Evolutionary conservation across 2,113 vertebrate species (phyloP), one percentile per base, ranked within the genome.

Genomic region (Maccullochella peelii): DNA sequence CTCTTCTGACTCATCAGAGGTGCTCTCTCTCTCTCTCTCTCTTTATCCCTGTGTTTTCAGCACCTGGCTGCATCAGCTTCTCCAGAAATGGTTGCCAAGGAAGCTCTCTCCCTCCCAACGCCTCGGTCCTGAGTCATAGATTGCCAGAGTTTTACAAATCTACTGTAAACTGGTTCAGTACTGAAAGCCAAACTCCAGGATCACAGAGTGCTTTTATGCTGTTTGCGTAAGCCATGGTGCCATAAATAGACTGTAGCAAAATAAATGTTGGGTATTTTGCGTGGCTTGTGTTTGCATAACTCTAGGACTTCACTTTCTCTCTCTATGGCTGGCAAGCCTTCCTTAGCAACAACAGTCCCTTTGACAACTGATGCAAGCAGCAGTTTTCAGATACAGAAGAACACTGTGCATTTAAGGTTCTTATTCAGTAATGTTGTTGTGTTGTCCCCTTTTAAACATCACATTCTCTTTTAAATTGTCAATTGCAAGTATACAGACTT

Each of bases 1-100:
- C 83, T 87, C 73, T 63, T 89, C 77, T 94, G 93, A 94, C 79
- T 93, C 93, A 91, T 89, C 92, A 85, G 47, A 7, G 3, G 78
- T 20, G n/a, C 42, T 75, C 69, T 40, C 66, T 38, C 57, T 38
- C 3, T 30, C 68, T 62, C 70, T 38, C 68, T 20, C 73, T 50
- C 63, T 12, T 69, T 7, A 0, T 8, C 38, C 38, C 59, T 54
- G 44, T 68, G 44, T 65, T 79, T 21, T 82, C 77, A 70, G 15
- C 4, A 20, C 82, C 71, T 81, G 65, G 49, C 55, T 89, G 80
- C 57, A 55, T 76, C 73, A 79, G 58, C 67, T n/a, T 0, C 72
- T 63, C 76, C 80, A 79, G 59, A 84, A 79, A 77, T 62, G 42
- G 91, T 94, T 91, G 77, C 81, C 77, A 87, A 67, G 87, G 84